A percentile compares a stretch with the other conserved stretches of the same genome.
Conservation (phyloP, 2,888 invertebrate species). For the Gari tellinella region DNA sequence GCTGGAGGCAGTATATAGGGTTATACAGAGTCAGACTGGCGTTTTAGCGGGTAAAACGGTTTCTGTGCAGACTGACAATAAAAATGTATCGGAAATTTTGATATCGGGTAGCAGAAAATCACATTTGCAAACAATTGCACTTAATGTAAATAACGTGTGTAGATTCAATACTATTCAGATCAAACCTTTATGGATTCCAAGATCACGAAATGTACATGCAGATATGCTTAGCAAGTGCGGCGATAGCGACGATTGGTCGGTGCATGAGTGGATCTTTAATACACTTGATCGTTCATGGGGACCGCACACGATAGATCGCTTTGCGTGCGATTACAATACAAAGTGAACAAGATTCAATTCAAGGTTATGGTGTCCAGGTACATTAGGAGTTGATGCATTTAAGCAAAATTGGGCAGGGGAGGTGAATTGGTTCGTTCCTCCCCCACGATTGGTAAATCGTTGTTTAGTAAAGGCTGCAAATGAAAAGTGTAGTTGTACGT, state of each 20-base stretch:
- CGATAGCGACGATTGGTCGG: constrained; percentile 47
- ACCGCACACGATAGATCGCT: constrained; percentile 37
- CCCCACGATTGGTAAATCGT: constrained; percentile 3
- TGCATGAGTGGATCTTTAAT: constrained; percentile 39
- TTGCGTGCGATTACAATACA: constrained; percentile 18
- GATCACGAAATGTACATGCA: constrained; percentile 36
- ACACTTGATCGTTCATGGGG: constrained; percentile 51
- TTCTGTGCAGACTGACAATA: constrained; percentile 36
- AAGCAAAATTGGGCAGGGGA: not conserved
- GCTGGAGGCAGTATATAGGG: constrained; percentile 41
- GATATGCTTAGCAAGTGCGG: constrained; percentile 44
- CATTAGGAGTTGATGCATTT: constrained; percentile 12
- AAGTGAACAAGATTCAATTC: constrained; percentile 28
- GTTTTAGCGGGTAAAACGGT: constrained; percentile 30
- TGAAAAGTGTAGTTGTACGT: not conserved
- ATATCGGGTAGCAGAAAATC: constrained; percentile 29
- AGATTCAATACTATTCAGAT: constrained; percentile 26
- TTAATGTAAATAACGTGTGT: constrained; percentile 32
- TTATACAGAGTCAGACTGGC: constrained; percentile 10
- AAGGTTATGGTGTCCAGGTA: constrained; percentile 17
- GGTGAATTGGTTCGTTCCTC: constrained; percentile 28
- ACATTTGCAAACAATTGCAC: constrained; percentile 41
- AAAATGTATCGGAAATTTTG: constrained; percentile 40
- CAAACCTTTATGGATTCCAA: constrained; percentile 47
- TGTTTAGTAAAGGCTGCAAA: constrained; percentile 11